Percentiles rank a stretch among this genome's conserved stretches.
phyloP scores from a whole-genome alignment of 2,888 invertebrate genomes.

The Disparrhopalites patrizii region DNA sequence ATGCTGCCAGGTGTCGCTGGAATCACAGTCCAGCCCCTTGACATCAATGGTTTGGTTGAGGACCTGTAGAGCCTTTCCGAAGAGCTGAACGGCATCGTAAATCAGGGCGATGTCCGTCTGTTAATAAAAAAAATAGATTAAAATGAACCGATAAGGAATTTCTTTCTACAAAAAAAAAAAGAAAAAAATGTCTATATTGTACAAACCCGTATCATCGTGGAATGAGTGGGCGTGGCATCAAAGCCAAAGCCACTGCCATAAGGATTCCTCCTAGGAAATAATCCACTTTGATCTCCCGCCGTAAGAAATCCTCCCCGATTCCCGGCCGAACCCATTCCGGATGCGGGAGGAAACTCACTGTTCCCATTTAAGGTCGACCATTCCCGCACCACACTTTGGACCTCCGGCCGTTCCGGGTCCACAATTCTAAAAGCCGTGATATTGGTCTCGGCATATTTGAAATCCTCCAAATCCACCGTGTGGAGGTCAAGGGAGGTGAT shows the following conservation, averaged over 20 bases:
- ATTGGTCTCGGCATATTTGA: constrained; percentile 91
- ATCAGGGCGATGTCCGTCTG: constrained; percentile 92
- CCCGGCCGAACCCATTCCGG: background rate
- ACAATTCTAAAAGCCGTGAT: constrained; percentile 88
- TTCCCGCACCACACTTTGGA: constrained; percentile 70
- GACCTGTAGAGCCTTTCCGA: constrained; percentile 85
- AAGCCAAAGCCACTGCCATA: background rate
- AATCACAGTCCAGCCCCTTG: constrained; percentile 79
- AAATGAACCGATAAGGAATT: background rate
- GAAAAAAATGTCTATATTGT: constrained; percentile 18
- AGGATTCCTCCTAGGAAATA: background rate
- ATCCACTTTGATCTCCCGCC: constrained; percentile 4
- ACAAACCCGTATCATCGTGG: constrained; percentile 4
- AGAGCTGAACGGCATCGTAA: constrained; percentile 92
- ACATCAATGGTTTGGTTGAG: constrained; percentile 84
- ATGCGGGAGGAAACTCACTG: background rate
- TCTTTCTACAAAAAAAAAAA: constrained; percentile 62
- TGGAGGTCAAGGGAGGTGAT: constrained; percentile 90
- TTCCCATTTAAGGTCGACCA: constrained; percentile 59
- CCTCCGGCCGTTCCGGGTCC: constrained; percentile 75
- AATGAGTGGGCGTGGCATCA: background rate
- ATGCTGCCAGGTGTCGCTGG: constrained; percentile 86
- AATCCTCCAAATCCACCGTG: constrained; percentile 85
- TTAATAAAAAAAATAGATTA: background rate
- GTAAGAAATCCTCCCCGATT: background rate